Conservation (phyloP, 2,888 invertebrate genomes). For the Lasius platythorax region DNA sequence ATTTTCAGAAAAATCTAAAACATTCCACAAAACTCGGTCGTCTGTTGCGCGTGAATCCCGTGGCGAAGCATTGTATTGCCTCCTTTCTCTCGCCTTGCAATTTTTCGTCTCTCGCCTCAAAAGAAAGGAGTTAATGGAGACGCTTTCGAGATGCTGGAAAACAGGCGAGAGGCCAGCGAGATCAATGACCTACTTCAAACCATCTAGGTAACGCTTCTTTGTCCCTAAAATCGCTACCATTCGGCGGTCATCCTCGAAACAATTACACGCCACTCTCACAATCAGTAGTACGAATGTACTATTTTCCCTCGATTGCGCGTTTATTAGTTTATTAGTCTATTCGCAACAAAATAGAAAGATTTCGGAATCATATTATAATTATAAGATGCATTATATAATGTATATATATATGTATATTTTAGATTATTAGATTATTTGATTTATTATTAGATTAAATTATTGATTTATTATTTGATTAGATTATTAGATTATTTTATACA, state of each 20-base stretch:
- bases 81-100: constrained; percentile 33
- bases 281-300: background rate
- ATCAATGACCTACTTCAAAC: constrained; percentile 47
- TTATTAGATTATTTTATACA: no score
- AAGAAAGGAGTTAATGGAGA: constrained; percentile 52
- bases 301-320: background rate
- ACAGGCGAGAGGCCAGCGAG: constrained; percentile 38
- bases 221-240: constrained; percentile 34
- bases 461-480: no score
- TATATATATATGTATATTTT: background rate
- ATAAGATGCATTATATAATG: constrained; percentile 3
- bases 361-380: constrained; percentile 8
- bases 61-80: constrained; percentile 26
- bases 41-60: constrained; percentile 34
- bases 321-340: background rate
- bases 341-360: background rate
- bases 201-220: constrained; percentile 21
- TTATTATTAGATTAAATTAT: no score
- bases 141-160: constrained; percentile 43
- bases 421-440: no score
- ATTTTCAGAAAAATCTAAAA: constrained; percentile 24
- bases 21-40: constrained; percentile 1
- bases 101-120: constrained; percentile 45
- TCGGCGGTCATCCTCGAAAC: background rate
- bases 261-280: constrained; percentile 31